phyloP scores from a whole-genome alignment of 2,113 vertebrate genomes.

The Solea solea region DNA sequence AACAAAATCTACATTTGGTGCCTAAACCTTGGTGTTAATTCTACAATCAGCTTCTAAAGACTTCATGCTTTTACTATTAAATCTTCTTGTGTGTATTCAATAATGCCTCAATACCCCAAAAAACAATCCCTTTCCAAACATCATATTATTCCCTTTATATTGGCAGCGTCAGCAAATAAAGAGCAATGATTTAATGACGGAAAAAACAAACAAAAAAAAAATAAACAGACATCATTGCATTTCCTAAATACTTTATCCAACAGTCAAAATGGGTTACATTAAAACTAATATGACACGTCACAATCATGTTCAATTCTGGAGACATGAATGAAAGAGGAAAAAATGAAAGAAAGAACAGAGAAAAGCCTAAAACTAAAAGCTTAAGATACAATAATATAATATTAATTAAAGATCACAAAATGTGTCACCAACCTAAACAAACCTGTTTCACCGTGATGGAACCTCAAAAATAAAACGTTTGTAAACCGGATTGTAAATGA shows the following conservation, averaged over 20 bases:
- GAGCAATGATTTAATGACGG: slow-evolving; percentile 29
- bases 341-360: background rate
- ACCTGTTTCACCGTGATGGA: slow-evolving; percentile 43
- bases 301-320: slow-evolving; percentile 65
- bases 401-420: slow-evolving; percentile 43
- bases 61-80: slow-evolving; percentile 55
- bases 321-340: slow-evolving; percentile 42
- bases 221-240: slow-evolving; percentile 20
- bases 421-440: slow-evolving; percentile 47
- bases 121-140: slow-evolving; percentile 33
- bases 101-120: slow-evolving; percentile 33
- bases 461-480: slow-evolving; percentile 26
- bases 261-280: slow-evolving; percentile 63
- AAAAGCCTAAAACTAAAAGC: slow-evolving; percentile 61
- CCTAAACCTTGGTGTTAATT: slow-evolving; percentile 65
- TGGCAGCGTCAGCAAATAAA: slow-evolving; percentile 69
- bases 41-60: slow-evolving; percentile 56
- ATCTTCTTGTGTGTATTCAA: slow-evolving; percentile 26
- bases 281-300: slow-evolving; percentile 66
- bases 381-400: slow-evolving; percentile 55
- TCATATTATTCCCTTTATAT: slow-evolving; percentile 69
- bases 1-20: slow-evolving; percentile 44
- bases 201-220: slow-evolving; percentile 3
- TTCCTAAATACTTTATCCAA: slow-evolving; percentile 64
- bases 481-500: slow-evolving; percentile 31